Evolutionary conservation across 2,113 vertebrate genomes (phyloP).

Genomic region (Megalops atlanticus): DNA sequence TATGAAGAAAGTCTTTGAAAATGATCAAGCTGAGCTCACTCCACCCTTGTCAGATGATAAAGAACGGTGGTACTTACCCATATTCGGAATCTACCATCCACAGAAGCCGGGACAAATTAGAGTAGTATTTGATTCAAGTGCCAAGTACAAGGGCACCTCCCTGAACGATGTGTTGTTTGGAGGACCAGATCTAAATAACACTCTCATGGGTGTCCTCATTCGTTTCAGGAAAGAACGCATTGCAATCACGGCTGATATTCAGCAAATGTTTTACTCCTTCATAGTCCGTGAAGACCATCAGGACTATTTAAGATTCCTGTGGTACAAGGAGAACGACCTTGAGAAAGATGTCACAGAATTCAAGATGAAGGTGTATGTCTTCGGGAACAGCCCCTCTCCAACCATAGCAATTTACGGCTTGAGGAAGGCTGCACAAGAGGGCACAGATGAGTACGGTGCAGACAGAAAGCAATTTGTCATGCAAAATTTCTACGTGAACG

Average conservation of each 20-base stretch:
- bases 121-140: constrained; percentile 7
- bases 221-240: constrained; percentile 25
- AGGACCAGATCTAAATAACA: constrained; percentile 26
- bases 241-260: constrained; percentile 29
- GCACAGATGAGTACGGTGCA: no score
- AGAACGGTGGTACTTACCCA: neutral
- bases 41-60: neutral
- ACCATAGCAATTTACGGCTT: neutral
- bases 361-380: neutral
- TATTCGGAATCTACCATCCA: constrained; percentile 20
- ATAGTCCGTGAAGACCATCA: constrained; percentile 33
- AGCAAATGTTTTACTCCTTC: constrained; percentile 38
- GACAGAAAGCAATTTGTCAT: no score
- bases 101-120: constrained; percentile 17
- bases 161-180: constrained; percentile 27
- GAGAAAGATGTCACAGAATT: neutral
- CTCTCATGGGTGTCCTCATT: constrained; percentile 24
- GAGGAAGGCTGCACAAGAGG: neutral
- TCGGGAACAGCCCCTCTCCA: no score
- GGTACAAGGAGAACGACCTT: neutral
- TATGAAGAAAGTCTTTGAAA: constrained; percentile 16
- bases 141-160: neutral
- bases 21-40: neutral
- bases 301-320: constrained; percentile 20
- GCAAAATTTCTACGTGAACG: no score